These are phyloP conservation scores for Oppia nitens DNA, from an alignment of 1,140 invertebrate genomes.

Conservation along the genomic window DNA sequence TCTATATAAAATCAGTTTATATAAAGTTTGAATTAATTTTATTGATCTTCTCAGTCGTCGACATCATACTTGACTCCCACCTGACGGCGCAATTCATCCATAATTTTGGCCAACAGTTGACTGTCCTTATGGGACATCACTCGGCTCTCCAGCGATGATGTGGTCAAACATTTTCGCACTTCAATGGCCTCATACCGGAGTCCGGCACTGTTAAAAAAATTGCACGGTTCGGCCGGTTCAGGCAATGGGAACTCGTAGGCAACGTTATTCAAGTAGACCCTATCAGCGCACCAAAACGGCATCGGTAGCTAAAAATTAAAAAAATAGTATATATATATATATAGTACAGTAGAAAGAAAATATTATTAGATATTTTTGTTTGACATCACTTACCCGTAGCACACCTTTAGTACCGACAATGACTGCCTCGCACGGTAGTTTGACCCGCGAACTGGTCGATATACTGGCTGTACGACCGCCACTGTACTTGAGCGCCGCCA, in stretches of 20 bases:
- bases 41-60: no score
- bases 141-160: constrained; percentile 43
- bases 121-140: constrained; percentile 40
- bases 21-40: no score
- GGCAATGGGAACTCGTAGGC: constrained; percentile 36
- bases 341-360: neutral
- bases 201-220: constrained; percentile 42
- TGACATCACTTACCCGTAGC: constrained; percentile 33
- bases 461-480: constrained; percentile 44
- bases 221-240: constrained; percentile 27
- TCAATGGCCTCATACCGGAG: constrained; percentile 54
- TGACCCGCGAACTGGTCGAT: constrained; percentile 33
- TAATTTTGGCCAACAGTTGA: constrained; percentile 40
- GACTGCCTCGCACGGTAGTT: constrained; percentile 44
- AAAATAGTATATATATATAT: neutral
- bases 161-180: constrained; percentile 44
- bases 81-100: constrained; percentile 45
- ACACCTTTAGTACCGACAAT: constrained; percentile 48
- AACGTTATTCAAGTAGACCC: constrained; percentile 23
- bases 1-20: no score
- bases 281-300: constrained; percentile 15
- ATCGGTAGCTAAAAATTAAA: neutral
- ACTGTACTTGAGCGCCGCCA: constrained; percentile 42
- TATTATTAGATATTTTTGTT: constrained; percentile 7
- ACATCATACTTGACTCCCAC: constrained; percentile 43